Conservation (phyloP, 2,797 vertebrate species). For the Gallirallus australis region DNA sequence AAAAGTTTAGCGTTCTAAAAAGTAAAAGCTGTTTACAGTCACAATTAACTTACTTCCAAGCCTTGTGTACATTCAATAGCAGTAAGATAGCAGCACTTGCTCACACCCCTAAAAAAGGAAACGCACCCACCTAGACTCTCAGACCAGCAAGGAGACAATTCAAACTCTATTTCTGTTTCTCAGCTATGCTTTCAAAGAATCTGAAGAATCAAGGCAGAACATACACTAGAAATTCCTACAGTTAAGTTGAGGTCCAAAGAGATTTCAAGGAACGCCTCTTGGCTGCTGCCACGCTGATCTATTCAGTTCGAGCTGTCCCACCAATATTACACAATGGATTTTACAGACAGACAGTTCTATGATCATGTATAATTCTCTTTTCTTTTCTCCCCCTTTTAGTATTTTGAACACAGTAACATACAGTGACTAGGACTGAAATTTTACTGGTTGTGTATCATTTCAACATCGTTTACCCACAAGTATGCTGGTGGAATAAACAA, state of each 20-base stretch:
- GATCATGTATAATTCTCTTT: neutral
- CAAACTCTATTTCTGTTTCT: neutral
- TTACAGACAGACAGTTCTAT: fast-evolving
- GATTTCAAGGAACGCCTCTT: neutral
- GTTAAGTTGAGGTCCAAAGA: neutral
- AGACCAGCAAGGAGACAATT: constrained; percentile 10
- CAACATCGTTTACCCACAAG: neutral
- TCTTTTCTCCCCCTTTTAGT: too few species aligned
- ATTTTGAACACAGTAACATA: neutral
- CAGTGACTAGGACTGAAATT: neutral
- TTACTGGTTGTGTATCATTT: neutral
- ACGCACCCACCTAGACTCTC: constrained; percentile 25
- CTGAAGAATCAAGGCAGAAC: neutral
- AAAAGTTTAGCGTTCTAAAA: constrained; percentile 47
- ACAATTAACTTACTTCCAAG: constrained; percentile 4
- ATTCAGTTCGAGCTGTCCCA: neutral
- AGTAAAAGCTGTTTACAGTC: constrained; percentile 56
- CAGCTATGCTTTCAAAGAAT: constrained; percentile 54
- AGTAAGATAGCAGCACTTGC: constrained; percentile 8
- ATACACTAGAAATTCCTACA: neutral
- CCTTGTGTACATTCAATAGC: neutral
- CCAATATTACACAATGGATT: neutral
- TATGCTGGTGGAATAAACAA: constrained; percentile 29
- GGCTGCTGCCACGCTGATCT: neutral
- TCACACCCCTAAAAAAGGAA: constrained; percentile 35